Percentiles rank a stretch among this genome's conserved stretches.
These are phyloP conservation scores for Daubentonia madagascariensis DNA, from an alignment of 2,113 vertebrate genomes.

Conservation along the genomic window DNA sequence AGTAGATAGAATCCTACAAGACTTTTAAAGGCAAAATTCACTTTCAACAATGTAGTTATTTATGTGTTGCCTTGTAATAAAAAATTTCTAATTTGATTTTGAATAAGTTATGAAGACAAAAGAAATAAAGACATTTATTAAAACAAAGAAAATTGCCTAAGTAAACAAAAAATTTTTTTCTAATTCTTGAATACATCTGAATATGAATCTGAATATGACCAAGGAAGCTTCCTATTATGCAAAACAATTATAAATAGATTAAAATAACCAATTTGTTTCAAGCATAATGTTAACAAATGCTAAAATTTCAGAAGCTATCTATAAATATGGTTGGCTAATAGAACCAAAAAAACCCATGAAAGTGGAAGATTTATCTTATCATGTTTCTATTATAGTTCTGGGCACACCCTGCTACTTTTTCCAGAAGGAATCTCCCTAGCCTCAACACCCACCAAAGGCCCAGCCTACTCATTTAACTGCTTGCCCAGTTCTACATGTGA, in stretches of 20 bases:
- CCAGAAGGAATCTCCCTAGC: not conserved
- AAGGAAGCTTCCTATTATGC: not conserved
- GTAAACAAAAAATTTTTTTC: not conserved
- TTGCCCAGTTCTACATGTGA: not conserved
- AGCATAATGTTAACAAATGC: not conserved
- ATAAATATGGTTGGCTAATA: not conserved
- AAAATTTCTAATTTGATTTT: conserved; percentile 8
- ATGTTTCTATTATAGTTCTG: not conserved
- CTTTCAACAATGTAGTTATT: not conserved
- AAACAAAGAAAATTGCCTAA: not conserved
- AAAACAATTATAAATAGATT: not conserved
- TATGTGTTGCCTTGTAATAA: not conserved
- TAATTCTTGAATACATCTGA: not conserved
- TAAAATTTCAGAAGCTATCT: conserved; percentile 4
- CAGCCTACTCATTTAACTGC: not conserved
- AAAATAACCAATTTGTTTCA: not conserved
- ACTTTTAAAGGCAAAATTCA: not conserved
- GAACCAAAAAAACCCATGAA: not conserved
- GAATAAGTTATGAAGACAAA: not conserved
- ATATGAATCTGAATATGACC: not conserved
- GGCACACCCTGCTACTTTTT: not conserved
- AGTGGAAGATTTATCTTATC: not conserved
- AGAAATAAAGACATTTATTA: not conserved
- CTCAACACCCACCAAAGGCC: not conserved
- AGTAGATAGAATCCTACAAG: not conserved